These are phyloP conservation scores for Bombus vancouverensis DNA, from an alignment of 1,140 invertebrate species.

Conservation along the genomic window DNA sequence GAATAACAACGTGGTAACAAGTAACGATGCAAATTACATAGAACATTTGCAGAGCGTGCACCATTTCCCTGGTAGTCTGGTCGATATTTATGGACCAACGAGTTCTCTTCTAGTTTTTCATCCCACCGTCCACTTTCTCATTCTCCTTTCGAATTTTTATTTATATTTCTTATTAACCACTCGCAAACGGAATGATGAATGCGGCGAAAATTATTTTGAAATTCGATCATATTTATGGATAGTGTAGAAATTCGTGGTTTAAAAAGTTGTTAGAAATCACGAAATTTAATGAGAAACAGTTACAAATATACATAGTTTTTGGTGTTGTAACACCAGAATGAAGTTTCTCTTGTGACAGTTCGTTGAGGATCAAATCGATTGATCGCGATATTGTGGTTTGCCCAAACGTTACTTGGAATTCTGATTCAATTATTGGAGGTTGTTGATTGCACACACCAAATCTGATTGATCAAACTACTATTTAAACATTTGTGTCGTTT, in stretches of 20 bases:
- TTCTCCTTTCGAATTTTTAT: background rate
- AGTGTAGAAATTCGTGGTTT: background rate
- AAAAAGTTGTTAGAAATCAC: background rate
- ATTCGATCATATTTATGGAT: background rate
- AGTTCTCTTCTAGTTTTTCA: too few relatives aligned
- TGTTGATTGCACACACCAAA: background rate
- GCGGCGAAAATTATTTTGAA: background rate
- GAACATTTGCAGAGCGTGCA: background rate
- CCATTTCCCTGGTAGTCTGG: background rate
- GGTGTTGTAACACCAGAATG: too few relatives aligned
- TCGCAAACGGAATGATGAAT: background rate
- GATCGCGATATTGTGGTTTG: background rate
- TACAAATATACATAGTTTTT: too few relatives aligned
- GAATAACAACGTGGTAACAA: background rate
- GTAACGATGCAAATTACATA: constrained; percentile 9
- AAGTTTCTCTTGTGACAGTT: background rate
- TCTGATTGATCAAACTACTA: background rate
- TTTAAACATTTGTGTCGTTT: background rate
- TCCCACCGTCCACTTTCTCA: too few relatives aligned
- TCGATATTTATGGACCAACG: background rate
- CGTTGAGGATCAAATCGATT: background rate
- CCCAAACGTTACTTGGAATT: background rate
- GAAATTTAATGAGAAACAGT: too few relatives aligned
- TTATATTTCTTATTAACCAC: background rate
- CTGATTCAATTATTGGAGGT: background rate